Percentiles rank a stretch among this genome's conserved stretches.
Evolutionary conservation across 2,113 vertebrate species (phyloP).

Genomic region (Arvicanthis niloticus): DNA sequence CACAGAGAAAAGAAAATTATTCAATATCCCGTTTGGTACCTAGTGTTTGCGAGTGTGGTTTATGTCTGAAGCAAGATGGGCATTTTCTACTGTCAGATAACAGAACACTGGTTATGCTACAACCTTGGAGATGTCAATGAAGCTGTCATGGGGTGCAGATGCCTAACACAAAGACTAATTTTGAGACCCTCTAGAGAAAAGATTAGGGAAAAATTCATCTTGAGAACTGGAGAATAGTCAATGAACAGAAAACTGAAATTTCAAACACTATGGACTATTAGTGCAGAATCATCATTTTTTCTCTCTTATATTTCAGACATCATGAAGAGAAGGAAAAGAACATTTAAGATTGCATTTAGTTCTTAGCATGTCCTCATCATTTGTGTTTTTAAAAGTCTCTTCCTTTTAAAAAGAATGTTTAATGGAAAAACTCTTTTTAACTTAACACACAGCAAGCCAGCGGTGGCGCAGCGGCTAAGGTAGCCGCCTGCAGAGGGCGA

Average conservation of each 20-base stretch:
- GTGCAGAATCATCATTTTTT: not conserved
- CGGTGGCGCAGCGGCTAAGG: too few relatives aligned
- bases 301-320: not conserved
- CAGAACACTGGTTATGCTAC: not conserved
- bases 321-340: not conserved
- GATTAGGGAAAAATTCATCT: not conserved
- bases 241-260: not conserved
- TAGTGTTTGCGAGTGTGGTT: not conserved
- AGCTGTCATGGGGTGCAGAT: not conserved
- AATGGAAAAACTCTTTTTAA: not conserved
- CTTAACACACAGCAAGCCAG: too few relatives aligned
- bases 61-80: not conserved
- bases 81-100: not conserved
- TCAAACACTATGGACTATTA: not conserved
- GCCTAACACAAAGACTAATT: not conserved
- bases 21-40: not conserved
- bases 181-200: not conserved
- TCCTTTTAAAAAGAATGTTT: not conserved
- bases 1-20: not conserved
- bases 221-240: not conserved
- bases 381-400: not conserved
- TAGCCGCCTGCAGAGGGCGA: too few relatives aligned
- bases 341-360: not conserved
- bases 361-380: not conserved
- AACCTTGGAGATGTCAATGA: not conserved